A percentile compares a stretch with the other conserved stretches of the same genome.
Evolutionary conservation across 1,140 invertebrate species (phyloP).

Genomic region (Diprion similis): DNA sequence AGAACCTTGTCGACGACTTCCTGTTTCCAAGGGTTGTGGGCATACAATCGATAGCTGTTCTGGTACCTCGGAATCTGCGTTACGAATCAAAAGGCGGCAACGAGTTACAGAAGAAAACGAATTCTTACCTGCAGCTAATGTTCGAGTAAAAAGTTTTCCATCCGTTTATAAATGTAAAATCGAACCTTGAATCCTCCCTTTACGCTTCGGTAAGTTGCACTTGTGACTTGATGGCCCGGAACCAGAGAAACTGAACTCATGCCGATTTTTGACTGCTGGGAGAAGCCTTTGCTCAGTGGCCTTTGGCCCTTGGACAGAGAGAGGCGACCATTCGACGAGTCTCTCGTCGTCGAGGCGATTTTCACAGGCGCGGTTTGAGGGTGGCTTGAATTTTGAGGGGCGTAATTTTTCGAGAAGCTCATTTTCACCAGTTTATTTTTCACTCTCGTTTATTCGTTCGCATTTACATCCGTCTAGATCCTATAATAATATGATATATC

Average conservation of each 20-base stretch:
- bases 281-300: not conserved
- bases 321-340: too few species aligned
- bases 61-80: conserved; percentile 42
- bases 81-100: not conserved
- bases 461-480: too few species aligned
- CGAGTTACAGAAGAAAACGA: not conserved
- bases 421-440: too few species aligned
- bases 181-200: conserved; percentile 4
- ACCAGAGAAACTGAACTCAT: not conserved
- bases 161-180: not conserved
- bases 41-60: conserved; percentile 43
- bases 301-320: too few species aligned
- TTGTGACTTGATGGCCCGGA: not conserved
- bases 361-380: too few species aligned
- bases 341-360: too few species aligned
- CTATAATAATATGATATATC: too few species aligned
- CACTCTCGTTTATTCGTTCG: too few species aligned
- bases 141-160: not conserved
- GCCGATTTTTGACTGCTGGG: not conserved
- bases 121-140: not conserved
- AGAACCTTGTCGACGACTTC: conserved; percentile 40
- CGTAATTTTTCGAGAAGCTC: too few species aligned
- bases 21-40: conserved; percentile 34
- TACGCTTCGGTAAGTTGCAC: not conserved
- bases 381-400: too few species aligned